Conservation (phyloP, 2,888 invertebrate genomes). For the Lasioglossum lativentre region DNA sequence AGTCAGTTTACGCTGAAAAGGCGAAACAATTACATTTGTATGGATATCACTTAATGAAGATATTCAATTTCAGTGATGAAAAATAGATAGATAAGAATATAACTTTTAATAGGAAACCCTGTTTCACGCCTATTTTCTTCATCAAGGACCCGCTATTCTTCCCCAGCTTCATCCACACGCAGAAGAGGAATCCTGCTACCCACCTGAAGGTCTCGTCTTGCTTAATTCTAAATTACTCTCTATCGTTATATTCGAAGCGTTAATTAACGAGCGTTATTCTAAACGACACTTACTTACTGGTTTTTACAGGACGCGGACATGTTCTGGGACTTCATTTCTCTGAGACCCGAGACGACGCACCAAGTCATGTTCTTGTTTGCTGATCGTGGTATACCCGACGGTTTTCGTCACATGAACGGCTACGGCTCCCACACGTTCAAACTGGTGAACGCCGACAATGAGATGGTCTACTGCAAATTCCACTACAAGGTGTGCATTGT, state of each 20-base stretch:
- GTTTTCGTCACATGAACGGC: conserved; percentile 97
- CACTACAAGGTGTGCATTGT: conserved; percentile 90
- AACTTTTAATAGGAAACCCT: too few relatives aligned
- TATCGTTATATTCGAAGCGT: too few relatives aligned
- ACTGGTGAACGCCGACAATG: conserved; percentile 91
- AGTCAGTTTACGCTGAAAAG: too few relatives aligned
- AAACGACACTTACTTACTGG: conserved; percentile 24
- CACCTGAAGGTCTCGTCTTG: conserved; percentile 89
- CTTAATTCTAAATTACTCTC: too few relatives aligned
- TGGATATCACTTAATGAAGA: too few relatives aligned
- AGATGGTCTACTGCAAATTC: conserved; percentile 95
- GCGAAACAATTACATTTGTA: too few relatives aligned
- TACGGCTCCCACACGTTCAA: conserved; percentile 98
- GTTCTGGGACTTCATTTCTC: conserved; percentile 98
- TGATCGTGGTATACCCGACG: conserved; percentile 97
- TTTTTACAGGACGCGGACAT: conserved; percentile 91
- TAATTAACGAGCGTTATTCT: not conserved
- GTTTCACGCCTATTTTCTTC: conserved; percentile 97
- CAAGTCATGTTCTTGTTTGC: conserved; percentile 94
- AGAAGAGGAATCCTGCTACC: conserved; percentile 97
- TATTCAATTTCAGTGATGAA: too few relatives aligned
- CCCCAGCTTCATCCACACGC: conserved; percentile 98
- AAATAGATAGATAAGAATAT: too few relatives aligned
- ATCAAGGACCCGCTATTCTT: conserved; percentile 96
- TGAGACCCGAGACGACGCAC: conserved; percentile 95